A percentile compares a stretch with the other conserved stretches of the same genome.
These are phyloP conservation scores for Drusus annulatus DNA, from an alignment of 1,140 invertebrate genomes.

Conservation along the genomic window DNA sequence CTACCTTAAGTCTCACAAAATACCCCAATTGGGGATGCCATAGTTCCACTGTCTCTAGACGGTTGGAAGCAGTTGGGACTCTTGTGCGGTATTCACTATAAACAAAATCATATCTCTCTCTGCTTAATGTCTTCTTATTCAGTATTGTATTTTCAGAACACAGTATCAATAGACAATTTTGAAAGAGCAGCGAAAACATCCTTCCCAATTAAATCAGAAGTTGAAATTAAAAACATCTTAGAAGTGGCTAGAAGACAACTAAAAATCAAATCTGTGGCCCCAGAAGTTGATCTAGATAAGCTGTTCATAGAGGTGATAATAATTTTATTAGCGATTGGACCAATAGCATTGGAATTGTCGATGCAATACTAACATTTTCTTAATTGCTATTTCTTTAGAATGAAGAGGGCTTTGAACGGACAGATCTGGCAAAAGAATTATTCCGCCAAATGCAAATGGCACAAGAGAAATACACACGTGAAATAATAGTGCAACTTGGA, in stretches of 20 bases:
- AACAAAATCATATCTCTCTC: too few species aligned
- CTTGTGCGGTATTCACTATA: too few species aligned
- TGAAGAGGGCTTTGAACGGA: conserved; percentile 68
- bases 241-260: conserved; percentile 68
- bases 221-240: conserved; percentile 68
- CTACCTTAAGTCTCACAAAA: too few species aligned
- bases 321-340: too few species aligned
- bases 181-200: conserved; percentile 64
- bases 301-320: conserved; percentile 65
- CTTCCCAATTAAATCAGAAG: conserved; percentile 68
- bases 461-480: conserved; percentile 68
- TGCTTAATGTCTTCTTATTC: neutral
- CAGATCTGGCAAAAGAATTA: conserved; percentile 66
- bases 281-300: conserved; percentile 67
- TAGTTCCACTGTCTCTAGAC: too few species aligned
- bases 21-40: too few species aligned
- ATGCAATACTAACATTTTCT: too few species aligned
- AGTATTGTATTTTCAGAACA: conserved; percentile 60
- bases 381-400: conserved; percentile 58
- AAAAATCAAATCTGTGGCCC: conserved; percentile 66
- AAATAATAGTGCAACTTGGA: conserved; percentile 64
- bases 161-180: conserved; percentile 65
- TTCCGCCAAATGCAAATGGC: conserved; percentile 65
- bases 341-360: too few species aligned
- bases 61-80: too few species aligned